phyloP scores from a whole-genome alignment of 2,888 invertebrate genomes.

The Metallyticus violacea region DNA sequence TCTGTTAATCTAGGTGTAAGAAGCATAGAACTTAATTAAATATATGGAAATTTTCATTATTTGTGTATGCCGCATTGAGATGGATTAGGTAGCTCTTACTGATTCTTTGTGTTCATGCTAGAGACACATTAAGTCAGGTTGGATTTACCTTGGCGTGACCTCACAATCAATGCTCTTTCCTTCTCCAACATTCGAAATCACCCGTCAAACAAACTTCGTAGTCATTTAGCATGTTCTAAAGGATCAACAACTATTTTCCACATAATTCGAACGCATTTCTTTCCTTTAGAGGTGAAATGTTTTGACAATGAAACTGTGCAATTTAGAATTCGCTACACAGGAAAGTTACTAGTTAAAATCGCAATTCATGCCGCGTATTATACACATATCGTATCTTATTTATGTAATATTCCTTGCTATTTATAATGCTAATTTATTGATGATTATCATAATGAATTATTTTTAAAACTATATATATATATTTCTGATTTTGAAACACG shows the following conservation, averaged over 20 bases:
- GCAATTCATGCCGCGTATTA: not conserved
- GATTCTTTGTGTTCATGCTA: constrained; percentile 5
- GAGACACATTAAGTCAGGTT: constrained; percentile 1
- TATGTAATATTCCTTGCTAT: no score
- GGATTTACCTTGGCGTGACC: constrained; percentile 7
- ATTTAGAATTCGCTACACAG: not conserved
- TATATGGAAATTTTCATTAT: no score
- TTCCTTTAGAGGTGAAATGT: not conserved
- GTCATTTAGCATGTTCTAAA: constrained; percentile 8
- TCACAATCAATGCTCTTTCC: not conserved
- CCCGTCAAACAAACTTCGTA: constrained; percentile 9
- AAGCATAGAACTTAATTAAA: no score
- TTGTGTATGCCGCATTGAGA: not conserved
- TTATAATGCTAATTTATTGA: no score
- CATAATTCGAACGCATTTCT: not conserved
- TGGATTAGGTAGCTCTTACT: not conserved
- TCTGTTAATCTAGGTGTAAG: no score
- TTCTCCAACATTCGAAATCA: constrained; percentile 2
- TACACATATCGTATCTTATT: no score
- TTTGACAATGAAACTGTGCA: not conserved
- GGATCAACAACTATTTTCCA: not conserved
- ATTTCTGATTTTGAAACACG: no score
- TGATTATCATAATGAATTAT: no score
- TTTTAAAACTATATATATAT: no score
- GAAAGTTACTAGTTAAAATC: no score